Evolutionary conservation across 2,888 invertebrate species (phyloP).

Genomic region (Coelinius sp.): DNA sequence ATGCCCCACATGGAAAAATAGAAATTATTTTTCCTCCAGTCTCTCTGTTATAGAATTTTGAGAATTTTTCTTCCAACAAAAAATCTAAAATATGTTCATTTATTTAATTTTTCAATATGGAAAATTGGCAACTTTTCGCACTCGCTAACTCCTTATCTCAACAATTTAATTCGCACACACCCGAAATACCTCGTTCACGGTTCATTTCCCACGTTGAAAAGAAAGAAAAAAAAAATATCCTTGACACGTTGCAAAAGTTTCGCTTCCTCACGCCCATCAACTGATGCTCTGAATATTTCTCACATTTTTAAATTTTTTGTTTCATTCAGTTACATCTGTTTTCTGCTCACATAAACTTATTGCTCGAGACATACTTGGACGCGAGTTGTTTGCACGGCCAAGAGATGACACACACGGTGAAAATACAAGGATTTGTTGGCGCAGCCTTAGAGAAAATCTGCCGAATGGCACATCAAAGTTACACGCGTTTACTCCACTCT

Average conservation of each 20-base stretch:
- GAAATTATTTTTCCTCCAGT: no score
- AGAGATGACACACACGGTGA: slow-evolving; percentile 3
- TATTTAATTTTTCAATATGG: background rate
- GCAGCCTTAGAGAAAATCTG: slow-evolving; percentile 28
- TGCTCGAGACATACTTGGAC: background rate
- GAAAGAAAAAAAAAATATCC: background rate
- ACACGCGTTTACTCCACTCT: background rate
- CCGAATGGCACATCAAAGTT: slow-evolving; percentile 27
- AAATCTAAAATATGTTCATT: no score
- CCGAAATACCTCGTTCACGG: background rate
- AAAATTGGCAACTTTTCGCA: slow-evolving; percentile 19
- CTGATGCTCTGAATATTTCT: background rate
- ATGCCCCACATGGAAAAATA: background rate
- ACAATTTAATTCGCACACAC: slow-evolving; percentile 18
- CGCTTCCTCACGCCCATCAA: no score
- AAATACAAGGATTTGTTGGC: slow-evolving; percentile 45
- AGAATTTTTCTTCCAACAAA: no score
- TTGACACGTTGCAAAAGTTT: slow-evolving; percentile 13
- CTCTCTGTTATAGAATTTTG: no score
- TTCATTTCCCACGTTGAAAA: slow-evolving; percentile 19
- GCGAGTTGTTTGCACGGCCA: slow-evolving; percentile 24
- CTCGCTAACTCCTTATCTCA: background rate
- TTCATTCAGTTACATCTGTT: slow-evolving; percentile 23
- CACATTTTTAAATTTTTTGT: background rate
- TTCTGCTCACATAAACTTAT: slow-evolving; percentile 40